A percentile compares a stretch with the other conserved stretches of the same genome.
phyloP scores from a whole-genome alignment of 2,797 vertebrate species.

The Tadarida brasiliensis region DNA sequence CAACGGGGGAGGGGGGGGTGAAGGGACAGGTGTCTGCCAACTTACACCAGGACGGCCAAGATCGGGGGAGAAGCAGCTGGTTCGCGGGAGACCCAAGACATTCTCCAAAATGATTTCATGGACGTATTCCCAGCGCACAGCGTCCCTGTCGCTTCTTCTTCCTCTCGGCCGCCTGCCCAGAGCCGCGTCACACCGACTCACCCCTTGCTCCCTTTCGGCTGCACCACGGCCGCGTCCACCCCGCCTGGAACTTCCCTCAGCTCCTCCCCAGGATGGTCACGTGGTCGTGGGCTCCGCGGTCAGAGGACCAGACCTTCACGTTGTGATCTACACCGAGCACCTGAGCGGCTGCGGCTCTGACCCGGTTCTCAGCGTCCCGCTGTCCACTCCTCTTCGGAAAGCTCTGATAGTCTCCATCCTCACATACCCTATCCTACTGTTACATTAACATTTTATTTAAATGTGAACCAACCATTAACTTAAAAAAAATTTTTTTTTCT shows the following conservation, averaged over 20 bases:
- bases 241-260: too few species aligned
- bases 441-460: neutral
- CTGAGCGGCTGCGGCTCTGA: neutral
- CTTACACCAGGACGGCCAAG: neutral
- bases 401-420: neutral
- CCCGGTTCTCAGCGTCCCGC: neutral
- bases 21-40: neutral
- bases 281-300: neutral
- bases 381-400: neutral
- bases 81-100: neutral
- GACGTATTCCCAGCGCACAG: neutral
- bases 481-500: too few species aligned
- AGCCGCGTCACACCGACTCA: too few species aligned
- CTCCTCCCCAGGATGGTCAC: fast-evolving
- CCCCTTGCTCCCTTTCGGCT: neutral
- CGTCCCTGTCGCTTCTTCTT: too few species aligned
- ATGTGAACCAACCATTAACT: neutral
- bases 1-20: too few species aligned
- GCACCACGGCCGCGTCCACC: neutral
- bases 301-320: neutral
- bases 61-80: neutral
- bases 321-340: too few species aligned
- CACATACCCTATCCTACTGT: too few species aligned
- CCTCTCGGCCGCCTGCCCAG: neutral
- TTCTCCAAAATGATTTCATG: neutral